Conservation (phyloP, 2,113 vertebrate species). For the Atrichornis clamosus region DNA sequence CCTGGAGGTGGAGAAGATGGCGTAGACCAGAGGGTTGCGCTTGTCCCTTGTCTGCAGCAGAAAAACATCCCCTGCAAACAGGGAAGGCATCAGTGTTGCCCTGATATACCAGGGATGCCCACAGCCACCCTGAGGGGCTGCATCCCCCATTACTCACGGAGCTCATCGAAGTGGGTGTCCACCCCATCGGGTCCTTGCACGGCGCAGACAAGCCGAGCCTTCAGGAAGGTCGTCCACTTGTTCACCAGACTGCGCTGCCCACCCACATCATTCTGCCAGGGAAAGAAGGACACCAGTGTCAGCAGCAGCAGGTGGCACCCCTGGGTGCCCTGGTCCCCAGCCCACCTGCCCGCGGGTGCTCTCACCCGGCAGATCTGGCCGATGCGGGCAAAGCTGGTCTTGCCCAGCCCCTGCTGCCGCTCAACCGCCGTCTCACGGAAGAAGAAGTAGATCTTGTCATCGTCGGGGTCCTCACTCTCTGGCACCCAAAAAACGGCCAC, state of each 20-base stretch:
- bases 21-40: conserved; percentile 90
- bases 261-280: conserved; percentile 88
- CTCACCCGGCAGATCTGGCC: conserved; percentile 93
- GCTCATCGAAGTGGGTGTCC: conserved; percentile 91
- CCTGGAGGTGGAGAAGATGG: conserved; percentile 93
- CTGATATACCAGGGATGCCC: accelerated
- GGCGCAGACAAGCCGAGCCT: conserved; percentile 90
- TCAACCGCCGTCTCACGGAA: conserved; percentile 93
- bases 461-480: conserved; percentile 93
- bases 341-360: neutral
- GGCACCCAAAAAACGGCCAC: conserved; percentile 95
- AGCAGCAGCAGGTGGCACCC: neutral
- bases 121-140: neutral
- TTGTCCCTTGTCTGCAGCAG: conserved; percentile 89
- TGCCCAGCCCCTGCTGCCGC: conserved; percentile 82
- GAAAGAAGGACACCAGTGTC: neutral
- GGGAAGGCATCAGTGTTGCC: neutral
- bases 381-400: conserved; percentile 87
- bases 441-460: conserved; percentile 98
- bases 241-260: conserved; percentile 95
- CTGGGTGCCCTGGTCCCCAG: accelerated
- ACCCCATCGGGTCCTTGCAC: conserved; percentile 85
- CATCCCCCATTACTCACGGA: conserved; percentile 81
- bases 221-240: conserved; percentile 97
- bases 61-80: conserved; percentile 86